Percentiles rank a stretch among this genome's conserved stretches.
These are phyloP conservation scores for Pseudochirops cupreus DNA, from an alignment of 2,797 vertebrate genomes.

Conservation along the genomic window DNA sequence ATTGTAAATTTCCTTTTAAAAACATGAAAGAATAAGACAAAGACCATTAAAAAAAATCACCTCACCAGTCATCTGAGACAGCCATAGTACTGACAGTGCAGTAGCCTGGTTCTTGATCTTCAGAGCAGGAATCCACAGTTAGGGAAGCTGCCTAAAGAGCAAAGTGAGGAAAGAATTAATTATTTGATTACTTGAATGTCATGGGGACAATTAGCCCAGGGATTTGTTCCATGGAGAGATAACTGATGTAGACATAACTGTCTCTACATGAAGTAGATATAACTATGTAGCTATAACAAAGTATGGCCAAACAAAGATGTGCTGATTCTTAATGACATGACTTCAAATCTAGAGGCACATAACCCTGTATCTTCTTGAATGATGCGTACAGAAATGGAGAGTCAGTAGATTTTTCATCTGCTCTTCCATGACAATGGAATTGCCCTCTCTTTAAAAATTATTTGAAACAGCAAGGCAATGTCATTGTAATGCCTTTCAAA, in stretches of 20 bases:
- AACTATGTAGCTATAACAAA: neutral
- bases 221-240: neutral
- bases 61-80: constrained; percentile 95
- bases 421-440: neutral
- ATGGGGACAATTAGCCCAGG: neutral
- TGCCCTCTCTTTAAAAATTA: neutral
- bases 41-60: constrained; percentile 16
- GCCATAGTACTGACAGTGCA: constrained; percentile 96
- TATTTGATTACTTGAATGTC: neutral
- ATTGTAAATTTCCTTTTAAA: neutral
- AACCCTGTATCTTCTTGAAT: neutral
- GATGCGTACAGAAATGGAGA: neutral
- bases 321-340: neutral
- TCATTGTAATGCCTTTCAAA: neutral
- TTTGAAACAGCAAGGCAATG: neutral
- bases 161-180: neutral
- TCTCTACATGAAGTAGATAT: neutral
- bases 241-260: neutral
- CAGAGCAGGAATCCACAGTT: constrained; percentile 95
- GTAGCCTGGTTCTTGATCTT: constrained; percentile 95
- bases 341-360: neutral
- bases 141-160: constrained; percentile 93
- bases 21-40: neutral
- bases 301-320: neutral
- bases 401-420: neutral